Evolutionary conservation across 2,888 invertebrate genomes (phyloP), one percentile per base, ranked within the genome.

Genomic region (Polydesmus complanatus): DNA sequence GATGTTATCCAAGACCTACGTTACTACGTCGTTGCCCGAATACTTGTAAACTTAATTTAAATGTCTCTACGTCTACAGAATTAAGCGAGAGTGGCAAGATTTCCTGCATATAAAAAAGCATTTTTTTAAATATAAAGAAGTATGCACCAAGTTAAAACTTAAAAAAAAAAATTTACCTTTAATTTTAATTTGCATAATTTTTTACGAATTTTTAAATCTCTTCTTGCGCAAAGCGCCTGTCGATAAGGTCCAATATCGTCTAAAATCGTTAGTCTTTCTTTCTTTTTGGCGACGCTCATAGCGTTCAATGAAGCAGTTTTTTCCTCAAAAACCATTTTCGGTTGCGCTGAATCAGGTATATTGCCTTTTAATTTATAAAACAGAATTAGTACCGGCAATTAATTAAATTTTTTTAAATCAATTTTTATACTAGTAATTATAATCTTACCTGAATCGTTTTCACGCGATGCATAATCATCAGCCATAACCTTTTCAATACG

Each of bases 201-300:
- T 48, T 75, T 68, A 56, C 78, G 63, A n/a, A 90, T 79, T 27
- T 84, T 83, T 62, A 90, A 75, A 72, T 91, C 91, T 58, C 85
- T 79, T 21, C 89, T 78, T 5, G 90, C 88, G 66, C 86, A 86
- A 55, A 90, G 73, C 0, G 88, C 90, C 19, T 86, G 79, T 27
- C 86, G 83, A 68, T 82, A 84, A 52, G 83, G 83, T 21, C 87
- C 87, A 52, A 86, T 81, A 69, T 83, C 83, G 63, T 81, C 80
- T 65, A 89, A 79, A 2, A 86, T 69, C 54, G 77, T 71, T 8
- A 65, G 63, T 26, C 77, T 71, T 27, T 72, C 71, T 56, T 65
- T 67, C 27, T 68, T 66, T 64, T 68, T 70, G 55, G 67, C 63
- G 27, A 68, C 60, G 2, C 68, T 68, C 0, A 68, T 62, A 14